Evolutionary conservation across 1,140 invertebrate genomes (phyloP).

Genomic region (Ceratoteleas bidentatus): DNA sequence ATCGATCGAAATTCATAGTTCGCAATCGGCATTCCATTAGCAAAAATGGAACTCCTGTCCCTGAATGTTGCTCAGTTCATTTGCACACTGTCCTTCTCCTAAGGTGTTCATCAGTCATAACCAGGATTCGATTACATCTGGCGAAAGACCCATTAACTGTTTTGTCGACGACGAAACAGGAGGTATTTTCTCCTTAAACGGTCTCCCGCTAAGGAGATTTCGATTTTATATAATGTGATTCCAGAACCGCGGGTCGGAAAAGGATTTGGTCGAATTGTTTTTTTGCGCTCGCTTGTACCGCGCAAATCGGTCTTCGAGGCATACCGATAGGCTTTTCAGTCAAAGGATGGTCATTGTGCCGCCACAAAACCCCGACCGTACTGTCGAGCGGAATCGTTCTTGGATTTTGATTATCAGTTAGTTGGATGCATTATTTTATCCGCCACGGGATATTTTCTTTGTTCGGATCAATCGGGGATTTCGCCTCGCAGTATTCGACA

Average conservation of each 20-base stretch:
- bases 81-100: neutral
- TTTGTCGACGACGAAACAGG: slow-evolving; percentile 15
- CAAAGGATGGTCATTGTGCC: slow-evolving; percentile 8
- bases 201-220: slow-evolving; percentile 51
- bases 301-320: slow-evolving; percentile 13
- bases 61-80: neutral
- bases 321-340: slow-evolving; percentile 23
- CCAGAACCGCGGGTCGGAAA: slow-evolving; percentile 27
- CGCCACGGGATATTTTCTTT: no score
- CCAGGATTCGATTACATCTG: slow-evolving; percentile 26
- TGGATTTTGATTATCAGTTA: neutral
- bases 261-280: slow-evolving; percentile 41
- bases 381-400: neutral
- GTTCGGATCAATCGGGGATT: no score
- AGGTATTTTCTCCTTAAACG: slow-evolving; percentile 46
- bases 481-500: no score
- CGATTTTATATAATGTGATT: slow-evolving; percentile 50
- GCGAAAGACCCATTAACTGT: slow-evolving; percentile 39
- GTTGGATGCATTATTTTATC: neutral
- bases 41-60: no score
- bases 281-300: slow-evolving; percentile 13
- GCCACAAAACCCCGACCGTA: neutral
- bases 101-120: slow-evolving; percentile 17
- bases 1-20: no score
- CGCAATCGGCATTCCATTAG: no score